Base-by-base conservation (phyloP, 2,888 invertebrate genomes). In the Leptinotarsa tumamoca region DNA sequence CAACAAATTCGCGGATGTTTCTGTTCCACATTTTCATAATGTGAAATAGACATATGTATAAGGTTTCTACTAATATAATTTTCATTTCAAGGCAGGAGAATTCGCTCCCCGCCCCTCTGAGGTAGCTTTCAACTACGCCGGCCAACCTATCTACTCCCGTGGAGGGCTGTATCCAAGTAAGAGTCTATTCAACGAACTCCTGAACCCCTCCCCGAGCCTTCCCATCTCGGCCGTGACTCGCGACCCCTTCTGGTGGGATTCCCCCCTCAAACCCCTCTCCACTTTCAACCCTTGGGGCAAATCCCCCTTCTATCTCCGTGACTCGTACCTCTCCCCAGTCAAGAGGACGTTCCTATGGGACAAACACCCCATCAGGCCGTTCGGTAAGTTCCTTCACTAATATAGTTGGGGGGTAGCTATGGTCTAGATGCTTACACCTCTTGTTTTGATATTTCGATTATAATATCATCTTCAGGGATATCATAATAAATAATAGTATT, bases 341-440 rank as follows among this genome's bases (percentile, higher is more conserved):
- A 96, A 95, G 92, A 94, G 95, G 90, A 94, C 94, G 90, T 96
- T 95, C 91, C 92, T 96, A 87, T 96, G 96, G 96, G 93, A 94
- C 90, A 94, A 94, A 90, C 96, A 96, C 90, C 96, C 96, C 88
- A 92, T 95, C 89, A 94, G 96, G 90, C 95, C 95, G 88, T 93
- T 95, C 91, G 95, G 96, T 96, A 93, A 93, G 95, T 94, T 84
- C 82, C 79, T 63, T 58, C 71, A 73, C 79, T 79, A 79, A 80
- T 14, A 4, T 17, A n/a, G 63, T 63, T n/a, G 63, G 63, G 63
- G 33, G n/a, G 4, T 5, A 33, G 63, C 63, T 63, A 33, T 43
- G 63, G 63, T 63, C 63, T 33, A 63, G n/a, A 18, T 63, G 63
- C 63, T 63, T 63, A 43, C 43, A 15, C 63, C 43, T 18, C 43